A percentile compares a stretch with the other conserved stretches of the same genome.
These are phyloP conservation scores for Agrypnus murinus DNA, from an alignment of 2,888 invertebrate species.

Conservation along the genomic window DNA sequence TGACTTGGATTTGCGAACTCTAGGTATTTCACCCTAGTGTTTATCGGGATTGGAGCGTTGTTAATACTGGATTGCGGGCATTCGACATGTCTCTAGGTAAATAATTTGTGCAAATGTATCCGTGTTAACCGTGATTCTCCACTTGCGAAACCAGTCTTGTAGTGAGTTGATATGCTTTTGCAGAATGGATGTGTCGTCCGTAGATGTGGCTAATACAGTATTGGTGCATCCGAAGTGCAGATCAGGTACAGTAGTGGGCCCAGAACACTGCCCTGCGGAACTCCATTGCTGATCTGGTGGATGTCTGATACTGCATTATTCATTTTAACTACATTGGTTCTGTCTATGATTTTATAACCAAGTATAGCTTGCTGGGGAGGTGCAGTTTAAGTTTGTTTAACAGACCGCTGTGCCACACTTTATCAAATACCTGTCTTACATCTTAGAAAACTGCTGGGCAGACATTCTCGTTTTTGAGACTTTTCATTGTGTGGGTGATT, in stretches of 20 bases:
- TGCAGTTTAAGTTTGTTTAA: background rate
- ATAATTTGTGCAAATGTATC: background rate
- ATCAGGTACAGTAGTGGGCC: too few relatives aligned
- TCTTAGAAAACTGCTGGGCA: background rate
- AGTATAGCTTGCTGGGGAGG: too few relatives aligned
- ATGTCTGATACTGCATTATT: background rate
- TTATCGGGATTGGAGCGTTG: background rate
- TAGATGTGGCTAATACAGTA: background rate
- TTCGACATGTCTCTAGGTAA: conserved; percentile 6
- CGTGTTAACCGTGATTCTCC: conserved; percentile 5
- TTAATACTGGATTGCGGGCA: background rate
- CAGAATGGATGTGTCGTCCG: background rate
- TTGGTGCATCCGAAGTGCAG: too few relatives aligned
- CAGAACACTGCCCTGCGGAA: too few relatives aligned
- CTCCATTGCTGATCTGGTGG: background rate
- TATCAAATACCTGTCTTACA: background rate
- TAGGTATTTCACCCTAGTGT: background rate
- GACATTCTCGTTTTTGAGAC: background rate
- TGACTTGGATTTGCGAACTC: conserved; percentile 5
- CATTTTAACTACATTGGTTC: background rate
- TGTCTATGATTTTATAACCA: background rate
- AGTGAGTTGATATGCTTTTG: background rate
- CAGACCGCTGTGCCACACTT: too few relatives aligned
- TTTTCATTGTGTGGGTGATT: background rate
- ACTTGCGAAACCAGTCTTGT: conserved; percentile 13